Evolutionary conservation across 1,140 invertebrate genomes (phyloP).

Genomic region (Plectrocnemia conspersa): DNA sequence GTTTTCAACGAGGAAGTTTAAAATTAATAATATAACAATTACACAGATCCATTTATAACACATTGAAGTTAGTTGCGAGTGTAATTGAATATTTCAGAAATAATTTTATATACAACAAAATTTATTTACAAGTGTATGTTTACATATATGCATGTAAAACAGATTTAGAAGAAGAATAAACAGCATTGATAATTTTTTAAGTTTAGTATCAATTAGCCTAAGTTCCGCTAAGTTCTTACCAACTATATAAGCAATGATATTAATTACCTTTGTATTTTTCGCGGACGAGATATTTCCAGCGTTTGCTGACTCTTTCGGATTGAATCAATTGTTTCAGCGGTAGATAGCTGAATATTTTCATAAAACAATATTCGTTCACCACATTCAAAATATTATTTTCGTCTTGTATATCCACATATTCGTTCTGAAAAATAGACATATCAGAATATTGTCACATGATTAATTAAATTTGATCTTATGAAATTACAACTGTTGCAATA

Average conservation of each 20-base stretch:
- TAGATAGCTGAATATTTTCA: constrained; percentile 30
- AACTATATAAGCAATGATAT: not conserved
- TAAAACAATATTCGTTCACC: constrained; percentile 30
- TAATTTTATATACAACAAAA: no score
- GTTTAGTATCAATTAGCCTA: no score
- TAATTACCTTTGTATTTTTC: constrained; percentile 22
- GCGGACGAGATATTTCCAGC: constrained; percentile 21
- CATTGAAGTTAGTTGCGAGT: no score
- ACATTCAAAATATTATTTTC: constrained; percentile 23
- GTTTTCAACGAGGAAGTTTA: no score
- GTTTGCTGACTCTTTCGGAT: constrained; percentile 30
- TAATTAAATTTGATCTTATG: not conserved
- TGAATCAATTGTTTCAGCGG: constrained; percentile 23
- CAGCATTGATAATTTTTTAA: no score
- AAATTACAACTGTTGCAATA: not conserved
- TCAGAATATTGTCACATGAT: not conserved
- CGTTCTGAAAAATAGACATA: not conserved
- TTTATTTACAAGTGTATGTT: no score
- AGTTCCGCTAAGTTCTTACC: no score
- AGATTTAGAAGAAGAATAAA: no score
- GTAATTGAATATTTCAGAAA: no score
- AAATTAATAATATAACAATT: no score
- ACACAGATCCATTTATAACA: no score
- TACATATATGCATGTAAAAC: no score
- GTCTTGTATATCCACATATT: constrained; percentile 3